A percentile compares a stretch with the other conserved stretches of the same genome.
Evolutionary conservation across 2,113 vertebrate genomes (phyloP).

Genomic region (Datnioides undecimradiatus): DNA sequence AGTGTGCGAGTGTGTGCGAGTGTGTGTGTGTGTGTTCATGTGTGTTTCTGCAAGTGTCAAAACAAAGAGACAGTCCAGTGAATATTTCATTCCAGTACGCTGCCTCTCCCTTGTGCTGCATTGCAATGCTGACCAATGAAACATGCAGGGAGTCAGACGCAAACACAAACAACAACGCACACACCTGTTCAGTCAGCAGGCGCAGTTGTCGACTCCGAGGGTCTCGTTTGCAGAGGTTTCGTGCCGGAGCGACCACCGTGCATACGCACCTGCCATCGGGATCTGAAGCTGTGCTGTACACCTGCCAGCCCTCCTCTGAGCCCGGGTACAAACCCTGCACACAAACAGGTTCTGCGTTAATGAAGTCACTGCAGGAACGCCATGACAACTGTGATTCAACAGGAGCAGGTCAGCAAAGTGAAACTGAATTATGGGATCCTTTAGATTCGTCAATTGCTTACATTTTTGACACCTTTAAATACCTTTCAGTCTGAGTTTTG

Average conservation of each 20-base stretch:
- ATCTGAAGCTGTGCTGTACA: constrained; percentile 96
- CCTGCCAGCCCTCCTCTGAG: constrained; percentile 96
- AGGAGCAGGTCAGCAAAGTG: constrained; percentile 4
- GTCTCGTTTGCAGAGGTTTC: constrained; percentile 93
- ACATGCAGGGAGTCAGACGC: constrained; percentile 36
- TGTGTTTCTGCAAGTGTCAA: constrained; percentile 64
- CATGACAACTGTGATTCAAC: not conserved
- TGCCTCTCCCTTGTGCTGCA: constrained; percentile 40
- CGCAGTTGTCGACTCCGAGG: constrained; percentile 93
- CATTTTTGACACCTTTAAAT: too few species aligned
- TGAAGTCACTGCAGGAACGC: constrained; percentile 15
- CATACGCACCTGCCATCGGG: constrained; percentile 95
- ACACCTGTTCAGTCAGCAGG: constrained; percentile 93
- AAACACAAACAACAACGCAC: constrained; percentile 32
- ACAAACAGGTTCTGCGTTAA: constrained; percentile 36
- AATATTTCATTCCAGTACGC: constrained; percentile 70
- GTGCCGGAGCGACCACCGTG: constrained; percentile 94
- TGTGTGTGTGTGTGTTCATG: constrained; percentile 33
- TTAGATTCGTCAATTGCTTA: not conserved
- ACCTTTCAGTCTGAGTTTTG: too few species aligned
- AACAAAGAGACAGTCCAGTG: constrained; percentile 68
- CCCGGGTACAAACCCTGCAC: constrained; percentile 83
- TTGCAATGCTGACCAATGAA: constrained; percentile 60
- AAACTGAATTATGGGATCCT: not conserved
- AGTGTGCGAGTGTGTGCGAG: constrained; percentile 13